Evolutionary conservation across 2,888 invertebrate species (phyloP).

Genomic region (Hyposoter dolosus): DNA sequence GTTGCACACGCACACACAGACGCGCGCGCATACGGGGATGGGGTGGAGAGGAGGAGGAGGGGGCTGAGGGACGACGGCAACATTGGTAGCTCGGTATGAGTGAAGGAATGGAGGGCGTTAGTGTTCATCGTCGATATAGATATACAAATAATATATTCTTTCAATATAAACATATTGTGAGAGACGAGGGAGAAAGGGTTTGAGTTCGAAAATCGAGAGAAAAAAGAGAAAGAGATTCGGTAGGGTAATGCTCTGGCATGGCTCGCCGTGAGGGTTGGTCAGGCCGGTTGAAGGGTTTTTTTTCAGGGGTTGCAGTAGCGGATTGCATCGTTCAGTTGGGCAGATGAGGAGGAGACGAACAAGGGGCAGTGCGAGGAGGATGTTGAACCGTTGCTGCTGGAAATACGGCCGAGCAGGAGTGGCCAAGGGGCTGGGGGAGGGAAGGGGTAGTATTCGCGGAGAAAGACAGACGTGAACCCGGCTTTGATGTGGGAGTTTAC

Average conservation of each 20-base stretch:
- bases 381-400: conserved; percentile 56
- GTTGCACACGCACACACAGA: conserved; percentile 63
- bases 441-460: conserved; percentile 73
- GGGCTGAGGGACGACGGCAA: conserved; percentile 75
- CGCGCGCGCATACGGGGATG: conserved; percentile 11
- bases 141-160: neutral
- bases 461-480: conserved; percentile 81
- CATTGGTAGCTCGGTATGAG: conserved; percentile 67
- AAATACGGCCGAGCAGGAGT: conserved; percentile 52
- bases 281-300: conserved; percentile 56
- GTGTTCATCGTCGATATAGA: neutral
- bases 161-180: conserved; percentile 31
- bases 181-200: conserved; percentile 48
- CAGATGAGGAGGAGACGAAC: conserved; percentile 43
- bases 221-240: conserved; percentile 54
- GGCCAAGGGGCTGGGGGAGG: conserved; percentile 61
- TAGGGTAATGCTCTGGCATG: conserved; percentile 56
- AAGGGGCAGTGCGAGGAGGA: conserved; percentile 37
- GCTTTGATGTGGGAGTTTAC: conserved; percentile 84
- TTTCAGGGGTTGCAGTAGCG: conserved; percentile 65
- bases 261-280: conserved; percentile 66
- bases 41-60: conserved; percentile 25
- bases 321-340: conserved; percentile 64
- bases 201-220: conserved; percentile 48
- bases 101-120: conserved; percentile 63